Base-by-base conservation (phyloP, 2,113 vertebrate genomes). In the Isichthys henryi region DNA sequence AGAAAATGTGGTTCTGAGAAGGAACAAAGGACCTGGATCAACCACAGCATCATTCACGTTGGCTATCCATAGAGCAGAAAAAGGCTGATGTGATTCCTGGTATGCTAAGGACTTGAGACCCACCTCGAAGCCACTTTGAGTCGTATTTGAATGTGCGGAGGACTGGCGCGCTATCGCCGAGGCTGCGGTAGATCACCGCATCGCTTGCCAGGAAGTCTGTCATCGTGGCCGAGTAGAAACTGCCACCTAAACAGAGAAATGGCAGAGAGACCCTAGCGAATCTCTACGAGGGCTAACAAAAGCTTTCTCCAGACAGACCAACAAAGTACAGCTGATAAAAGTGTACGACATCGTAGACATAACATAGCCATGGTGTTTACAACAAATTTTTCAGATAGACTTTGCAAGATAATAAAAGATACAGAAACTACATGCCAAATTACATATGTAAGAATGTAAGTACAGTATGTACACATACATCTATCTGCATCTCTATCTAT, bases 61-160 rank as follows among this genome's bases (percentile, higher is more conserved):
- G 39, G 43, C 8, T 4, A 1, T 10, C 31, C 39, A 49, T 8
- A n/a, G 10, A 62, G 48, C n/a, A 27, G 11, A 87, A 56, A 11
- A 49, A 86, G 19, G 39, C 4, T 3, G 70, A 56, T 19, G 39
- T 15, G 13, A 87, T 58, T 52, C 31, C 43, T 45, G 31, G 1
- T 45, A 5, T 43, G 7, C 4, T 86, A 58, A 23, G 11, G 35
- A 45, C 52, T 62, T 23, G 2, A 86, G 58, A 49, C 95, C 96
- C 93, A 98, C 98, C 98, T 97, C 97, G 93, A 52, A 99, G 94
- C 98, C 97, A 98, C 89, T 98, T 98, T 92, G 98, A 99, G 95
- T 98, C 98, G 3, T 98, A 98, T 93, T 98, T 98, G 92, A 98
- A 95, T 0, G 97, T 98, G 39, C 98, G 96, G 45, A 98, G 95